Conservation (phyloP, 2,797 vertebrate genomes). For the Pachyuromys duprasi region DNA sequence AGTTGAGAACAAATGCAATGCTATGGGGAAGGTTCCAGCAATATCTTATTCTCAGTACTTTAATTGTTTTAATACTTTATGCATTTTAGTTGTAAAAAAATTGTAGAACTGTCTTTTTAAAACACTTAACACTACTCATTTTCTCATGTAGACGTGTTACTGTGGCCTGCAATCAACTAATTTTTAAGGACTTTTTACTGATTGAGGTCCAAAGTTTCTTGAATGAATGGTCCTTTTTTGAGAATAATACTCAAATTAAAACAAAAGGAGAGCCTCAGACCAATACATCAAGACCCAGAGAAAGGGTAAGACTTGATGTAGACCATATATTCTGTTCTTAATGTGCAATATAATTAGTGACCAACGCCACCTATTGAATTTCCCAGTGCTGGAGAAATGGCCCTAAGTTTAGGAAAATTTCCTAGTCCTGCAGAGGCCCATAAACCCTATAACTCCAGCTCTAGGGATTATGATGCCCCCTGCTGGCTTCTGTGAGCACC, state of each 20-base stretch:
- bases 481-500: neutral
- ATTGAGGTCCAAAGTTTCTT: neutral
- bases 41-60: neutral
- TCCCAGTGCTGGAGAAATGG: neutral
- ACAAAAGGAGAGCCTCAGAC: neutral
- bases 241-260: constrained; percentile 31
- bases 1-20: constrained; percentile 6
- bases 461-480: neutral
- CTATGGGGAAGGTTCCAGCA: neutral
- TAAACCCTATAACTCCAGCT: neutral
- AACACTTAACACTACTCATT: neutral
- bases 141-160: neutral
- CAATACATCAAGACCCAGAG: neutral
- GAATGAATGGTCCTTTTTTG: neutral
- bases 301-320: rapidly evolving
- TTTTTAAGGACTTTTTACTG: neutral
- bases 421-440: neutral
- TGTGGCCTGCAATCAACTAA: neutral
- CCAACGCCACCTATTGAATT: neutral
- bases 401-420: no score
- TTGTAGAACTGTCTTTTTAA: neutral
- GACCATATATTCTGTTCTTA: neutral
- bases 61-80: constrained; percentile 21
- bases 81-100: constrained; percentile 13
- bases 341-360: neutral